phyloP scores from a whole-genome alignment of 2,797 vertebrate species.

The Anguilla marmorata region DNA sequence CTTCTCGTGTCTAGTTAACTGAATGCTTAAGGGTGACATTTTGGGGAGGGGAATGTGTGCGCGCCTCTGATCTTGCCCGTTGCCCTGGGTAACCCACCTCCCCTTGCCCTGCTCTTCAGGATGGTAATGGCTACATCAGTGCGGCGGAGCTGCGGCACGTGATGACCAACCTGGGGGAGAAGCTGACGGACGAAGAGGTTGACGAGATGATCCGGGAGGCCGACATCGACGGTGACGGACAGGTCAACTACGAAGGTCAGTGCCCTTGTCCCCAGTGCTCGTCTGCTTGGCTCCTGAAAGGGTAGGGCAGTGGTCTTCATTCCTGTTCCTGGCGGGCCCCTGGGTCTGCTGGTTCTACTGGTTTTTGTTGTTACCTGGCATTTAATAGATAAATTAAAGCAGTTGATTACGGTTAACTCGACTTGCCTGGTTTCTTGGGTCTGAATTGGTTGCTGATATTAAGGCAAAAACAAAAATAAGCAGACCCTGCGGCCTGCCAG shows the following conservation, averaged over 20 bases:
- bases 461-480: too few species aligned
- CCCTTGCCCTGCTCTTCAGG: constrained; percentile 33
- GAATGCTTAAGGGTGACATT: not conserved
- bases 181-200: constrained; percentile 82
- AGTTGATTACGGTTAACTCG: not conserved
- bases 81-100: not conserved
- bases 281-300: not conserved
- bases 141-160: constrained; percentile 70
- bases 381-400: not conserved
- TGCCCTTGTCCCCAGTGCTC: not conserved
- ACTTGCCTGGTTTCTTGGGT: not conserved
- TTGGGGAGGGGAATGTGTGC: not conserved
- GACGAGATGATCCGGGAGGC: constrained; percentile 61
- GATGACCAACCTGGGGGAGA: constrained; percentile 68
- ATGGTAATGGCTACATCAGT: constrained; percentile 78
- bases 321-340: not conserved
- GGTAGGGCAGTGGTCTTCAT: not conserved
- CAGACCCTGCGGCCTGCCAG: too few species aligned
- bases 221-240: constrained; percentile 57
- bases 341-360: not conserved
- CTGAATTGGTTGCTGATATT: too few species aligned
- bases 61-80: not conserved
- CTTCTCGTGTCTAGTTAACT: not conserved
- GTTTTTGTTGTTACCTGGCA: not conserved
- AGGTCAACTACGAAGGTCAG: constrained; percentile 62